These are phyloP conservation scores for Neodon shergylaensis DNA, from an alignment of 2,113 vertebrate genomes.

Conservation along the genomic window DNA sequence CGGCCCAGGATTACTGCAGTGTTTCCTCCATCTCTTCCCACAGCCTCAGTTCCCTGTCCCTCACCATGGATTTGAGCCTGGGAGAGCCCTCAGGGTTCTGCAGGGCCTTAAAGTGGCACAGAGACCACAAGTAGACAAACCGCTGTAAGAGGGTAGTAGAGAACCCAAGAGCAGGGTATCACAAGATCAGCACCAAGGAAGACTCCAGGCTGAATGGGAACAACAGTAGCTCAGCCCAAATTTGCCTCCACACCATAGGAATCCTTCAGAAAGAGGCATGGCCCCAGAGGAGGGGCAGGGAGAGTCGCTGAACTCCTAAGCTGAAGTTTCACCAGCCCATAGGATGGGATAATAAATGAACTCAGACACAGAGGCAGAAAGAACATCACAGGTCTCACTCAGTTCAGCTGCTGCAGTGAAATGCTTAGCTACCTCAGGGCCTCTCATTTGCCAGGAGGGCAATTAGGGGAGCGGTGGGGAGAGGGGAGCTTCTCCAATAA, in stretches of 20 bases:
- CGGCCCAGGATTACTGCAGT: background rate
- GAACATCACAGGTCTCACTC: background rate
- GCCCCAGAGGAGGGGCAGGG: background rate
- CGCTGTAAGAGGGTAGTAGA: background rate
- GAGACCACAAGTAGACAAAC: background rate
- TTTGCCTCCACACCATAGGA: background rate
- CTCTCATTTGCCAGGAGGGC: background rate
- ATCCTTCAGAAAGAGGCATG: background rate
- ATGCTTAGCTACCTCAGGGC: background rate
- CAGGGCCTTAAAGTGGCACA: too few relatives aligned
- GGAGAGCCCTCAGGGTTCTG: background rate
- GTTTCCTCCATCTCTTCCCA: too few relatives aligned
- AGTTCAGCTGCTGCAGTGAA: background rate
- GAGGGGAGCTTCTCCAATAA: background rate
- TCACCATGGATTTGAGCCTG: background rate
- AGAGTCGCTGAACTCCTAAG: background rate
- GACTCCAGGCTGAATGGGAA: background rate
- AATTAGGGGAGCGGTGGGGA: background rate
- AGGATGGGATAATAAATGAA: background rate
- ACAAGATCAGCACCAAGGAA: rapidly evolving
- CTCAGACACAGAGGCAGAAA: background rate
- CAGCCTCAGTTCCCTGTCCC: background rate
- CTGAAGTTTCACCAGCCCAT: background rate
- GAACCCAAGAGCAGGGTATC: too few relatives aligned
- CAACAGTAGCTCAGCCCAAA: background rate